Percentiles rank a stretch among this genome's conserved stretches.
phyloP scores from a whole-genome alignment of 2,888 invertebrate species.

The Artemia sinica region DNA sequence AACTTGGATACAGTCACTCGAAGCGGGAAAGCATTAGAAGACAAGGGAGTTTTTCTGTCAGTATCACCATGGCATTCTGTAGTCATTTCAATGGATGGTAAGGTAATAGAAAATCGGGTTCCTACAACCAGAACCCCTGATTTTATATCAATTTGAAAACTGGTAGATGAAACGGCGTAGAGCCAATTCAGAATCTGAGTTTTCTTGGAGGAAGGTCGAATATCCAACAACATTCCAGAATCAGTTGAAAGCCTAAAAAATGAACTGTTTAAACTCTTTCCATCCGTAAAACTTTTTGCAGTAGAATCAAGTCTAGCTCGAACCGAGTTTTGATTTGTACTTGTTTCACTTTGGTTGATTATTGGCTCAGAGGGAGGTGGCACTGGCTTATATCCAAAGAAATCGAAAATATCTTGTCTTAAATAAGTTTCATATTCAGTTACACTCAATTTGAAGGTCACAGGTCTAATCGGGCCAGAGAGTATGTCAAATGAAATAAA shows the following conservation, averaged over 20 bases:
- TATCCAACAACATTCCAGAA: neutral
- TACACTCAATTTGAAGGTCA: neutral
- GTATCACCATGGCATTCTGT: too few relatives aligned
- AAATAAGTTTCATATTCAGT: neutral
- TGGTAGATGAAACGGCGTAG: neutral
- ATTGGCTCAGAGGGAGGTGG: neutral
- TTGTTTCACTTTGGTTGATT: neutral
- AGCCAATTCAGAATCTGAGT: slow-evolving; percentile 2
- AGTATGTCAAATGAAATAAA: neutral
- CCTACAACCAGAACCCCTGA: too few relatives aligned
- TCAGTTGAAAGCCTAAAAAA: neutral
- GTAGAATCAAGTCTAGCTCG: neutral
- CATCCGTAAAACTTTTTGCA: neutral
- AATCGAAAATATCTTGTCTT: neutral
- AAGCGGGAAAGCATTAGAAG: too few relatives aligned
- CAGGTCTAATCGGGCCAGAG: neutral
- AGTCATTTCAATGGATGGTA: too few relatives aligned
- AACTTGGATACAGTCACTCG: too few relatives aligned
- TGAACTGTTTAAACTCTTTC: neutral
- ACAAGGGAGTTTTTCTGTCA: too few relatives aligned
- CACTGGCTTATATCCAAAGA: neutral
- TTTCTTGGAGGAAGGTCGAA: neutral
- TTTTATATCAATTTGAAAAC: neutral
- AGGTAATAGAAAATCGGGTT: too few relatives aligned
- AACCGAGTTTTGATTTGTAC: neutral